Evolutionary conservation across 2,888 invertebrate genomes (phyloP).

Genomic region (Leptinotarsa rubiginosa): DNA sequence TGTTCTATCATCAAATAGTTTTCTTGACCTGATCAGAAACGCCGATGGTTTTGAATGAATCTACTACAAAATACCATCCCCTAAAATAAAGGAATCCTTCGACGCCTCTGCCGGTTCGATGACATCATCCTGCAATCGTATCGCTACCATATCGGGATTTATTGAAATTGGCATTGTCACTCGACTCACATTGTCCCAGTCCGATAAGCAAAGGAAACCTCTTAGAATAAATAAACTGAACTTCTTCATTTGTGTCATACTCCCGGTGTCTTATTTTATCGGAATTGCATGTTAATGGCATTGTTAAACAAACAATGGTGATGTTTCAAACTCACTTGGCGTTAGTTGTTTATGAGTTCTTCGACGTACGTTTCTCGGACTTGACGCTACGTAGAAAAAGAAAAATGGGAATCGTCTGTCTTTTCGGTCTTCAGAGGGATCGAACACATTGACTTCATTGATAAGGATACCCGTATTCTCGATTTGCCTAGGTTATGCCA

Average conservation of each 20-base stretch:
- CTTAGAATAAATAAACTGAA: conserved; percentile 14
- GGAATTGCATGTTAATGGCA: conserved; percentile 39
- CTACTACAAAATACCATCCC: not conserved
- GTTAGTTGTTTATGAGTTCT: not conserved
- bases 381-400: not conserved
- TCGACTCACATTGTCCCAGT: conserved; percentile 6
- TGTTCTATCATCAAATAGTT: no score
- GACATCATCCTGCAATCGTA: conserved; percentile 6
- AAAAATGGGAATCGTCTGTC: not conserved
- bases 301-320: conserved; percentile 37
- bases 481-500: not conserved
- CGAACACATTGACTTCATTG: conserved; percentile 9
- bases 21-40: no score
- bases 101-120: conserved; percentile 84
- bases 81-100: conserved; percentile 77
- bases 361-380: not conserved
- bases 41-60: no score
- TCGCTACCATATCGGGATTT: conserved; percentile 11
- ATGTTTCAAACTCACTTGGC: conserved; percentile 11
- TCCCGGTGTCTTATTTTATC: conserved; percentile 28
- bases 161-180: conserved; percentile 17
- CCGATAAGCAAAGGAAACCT: conserved; percentile 18
- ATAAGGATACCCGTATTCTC: conserved; percentile 16
- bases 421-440: not conserved
- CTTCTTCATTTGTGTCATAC: conserved; percentile 14